Base-by-base conservation (phyloP, 2,888 invertebrate genomes). In the Heliconius aoede region DNA sequence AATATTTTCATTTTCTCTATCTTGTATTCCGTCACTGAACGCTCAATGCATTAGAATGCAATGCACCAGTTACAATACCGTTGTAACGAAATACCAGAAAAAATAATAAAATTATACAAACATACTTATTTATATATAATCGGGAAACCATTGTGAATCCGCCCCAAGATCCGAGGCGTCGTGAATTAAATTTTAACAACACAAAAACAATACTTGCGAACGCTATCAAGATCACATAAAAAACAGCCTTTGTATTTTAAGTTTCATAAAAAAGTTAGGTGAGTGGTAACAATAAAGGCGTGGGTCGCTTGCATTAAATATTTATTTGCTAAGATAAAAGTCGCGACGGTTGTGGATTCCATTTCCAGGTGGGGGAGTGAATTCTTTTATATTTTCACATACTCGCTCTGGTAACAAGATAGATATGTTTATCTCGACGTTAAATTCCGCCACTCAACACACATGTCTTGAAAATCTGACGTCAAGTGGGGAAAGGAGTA, bases 201-300 rank as follows among this genome's bases (percentile, higher is more conserved):
- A 32, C n/a, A 64, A 64, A 82, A 71, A 84, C 83, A 86, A 88
- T 85, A 86, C 86, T 82, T 81, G 84, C 84, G 83, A 89, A 87
- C 87, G 85, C 88, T 89, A 90, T 91, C 89, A 88, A 87, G 89
- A 90, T 89, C 85, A 84, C 86, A 88, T 88, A 87, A 88, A 89
- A 88, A 90, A 90, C 87, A 86, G 86, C 87, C 89, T 92, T 92
- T 92, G 91, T 91, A 90, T 92, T 92, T 90, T 89, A 91, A 91
- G 32, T 60, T 72, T 72, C 58, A 36, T 72, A 65, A 64, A 73
- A 72, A 72, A 72, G 60, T 73, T 65, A 32, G 28, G 28, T 28
- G 21, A 74, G 32, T 65, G 51, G 36, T n/a, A 69, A 61, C 62
- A 51, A 46, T 68, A 69, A 74, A 58, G 40, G 51, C 68, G 74